Conservation (phyloP, 2,113 vertebrate species). For the Aphyosemion australe region DNA sequence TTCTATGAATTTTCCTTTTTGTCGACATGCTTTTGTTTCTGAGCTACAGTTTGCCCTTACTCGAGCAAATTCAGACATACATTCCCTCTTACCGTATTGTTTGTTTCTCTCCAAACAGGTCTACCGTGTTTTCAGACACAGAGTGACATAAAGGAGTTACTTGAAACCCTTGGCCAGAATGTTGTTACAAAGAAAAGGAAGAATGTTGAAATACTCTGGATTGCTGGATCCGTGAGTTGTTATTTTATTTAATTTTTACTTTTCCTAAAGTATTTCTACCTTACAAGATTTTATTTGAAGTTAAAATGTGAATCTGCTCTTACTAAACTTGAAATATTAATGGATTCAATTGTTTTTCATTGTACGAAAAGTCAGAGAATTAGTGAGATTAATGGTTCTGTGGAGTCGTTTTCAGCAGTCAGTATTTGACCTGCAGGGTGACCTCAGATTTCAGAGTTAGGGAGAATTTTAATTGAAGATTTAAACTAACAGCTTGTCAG, state of each 20-base stretch:
- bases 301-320: not conserved
- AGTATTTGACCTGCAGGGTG: too few species aligned
- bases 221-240: slow-evolving; percentile 87
- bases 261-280: too few species aligned
- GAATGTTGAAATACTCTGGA: slow-evolving; percentile 97
- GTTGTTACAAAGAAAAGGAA: slow-evolving; percentile 95
- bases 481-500: too few species aligned
- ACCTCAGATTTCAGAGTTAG: too few species aligned
- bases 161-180: slow-evolving; percentile 95
- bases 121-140: slow-evolving; percentile 93
- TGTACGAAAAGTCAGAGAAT: too few species aligned
- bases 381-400: too few species aligned
- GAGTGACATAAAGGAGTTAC: slow-evolving; percentile 91
- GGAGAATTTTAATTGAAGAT: too few species aligned
- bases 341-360: too few species aligned
- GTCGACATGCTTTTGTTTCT: not conserved
- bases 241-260: not conserved
- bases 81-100: not conserved
- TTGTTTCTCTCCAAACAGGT: slow-evolving; percentile 72
- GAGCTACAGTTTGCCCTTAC: not conserved
- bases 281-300: not conserved
- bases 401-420: too few species aligned
- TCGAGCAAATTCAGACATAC: not conserved
- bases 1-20: not conserved
- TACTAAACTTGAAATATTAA: too few species aligned